Evolutionary conservation across 2,888 invertebrate genomes (phyloP).

Genomic region (Amphipyra berbera): DNA sequence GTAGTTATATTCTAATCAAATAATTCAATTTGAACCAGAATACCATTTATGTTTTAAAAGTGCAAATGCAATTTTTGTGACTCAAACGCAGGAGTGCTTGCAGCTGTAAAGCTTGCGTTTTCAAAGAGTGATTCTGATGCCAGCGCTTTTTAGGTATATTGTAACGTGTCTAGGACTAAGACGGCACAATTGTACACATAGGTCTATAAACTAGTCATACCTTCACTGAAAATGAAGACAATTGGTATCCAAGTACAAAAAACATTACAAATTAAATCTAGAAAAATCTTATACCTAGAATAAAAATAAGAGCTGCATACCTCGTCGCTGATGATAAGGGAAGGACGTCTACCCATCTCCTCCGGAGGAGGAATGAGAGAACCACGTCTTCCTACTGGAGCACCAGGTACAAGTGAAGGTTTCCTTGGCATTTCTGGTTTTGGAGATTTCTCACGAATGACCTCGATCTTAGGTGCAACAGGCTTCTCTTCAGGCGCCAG

Average conservation of each 20-base stretch:
- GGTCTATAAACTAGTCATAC: conserved; percentile 75
- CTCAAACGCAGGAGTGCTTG: conserved; percentile 47
- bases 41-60: conserved; percentile 43
- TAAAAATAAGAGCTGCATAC: conserved; percentile 88
- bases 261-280: conserved; percentile 48
- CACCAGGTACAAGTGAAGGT: conserved; percentile 92
- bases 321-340: conserved; percentile 98
- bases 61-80: conserved; percentile 48
- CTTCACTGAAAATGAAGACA: conserved; percentile 73
- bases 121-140: conserved; percentile 65
- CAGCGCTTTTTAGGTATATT: conserved; percentile 55
- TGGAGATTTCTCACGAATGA: conserved; percentile 94
- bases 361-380: conserved; percentile 97
- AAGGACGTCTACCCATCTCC: conserved; percentile 95
- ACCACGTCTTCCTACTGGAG: conserved; percentile 91
- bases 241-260: conserved; percentile 62
- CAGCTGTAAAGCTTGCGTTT: conserved; percentile 49
- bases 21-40: conserved; percentile 46
- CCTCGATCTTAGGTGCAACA: conserved; percentile 96
- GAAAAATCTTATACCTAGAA: conserved; percentile 26
- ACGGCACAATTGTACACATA: conserved; percentile 72
- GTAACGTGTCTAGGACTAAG: conserved; percentile 56
- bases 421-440: conserved; percentile 91
- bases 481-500: conserved; percentile 90
- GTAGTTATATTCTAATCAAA: neutral